phyloP scores from a whole-genome alignment of 1,140 invertebrate species.

The Leptopilina clavipes region DNA sequence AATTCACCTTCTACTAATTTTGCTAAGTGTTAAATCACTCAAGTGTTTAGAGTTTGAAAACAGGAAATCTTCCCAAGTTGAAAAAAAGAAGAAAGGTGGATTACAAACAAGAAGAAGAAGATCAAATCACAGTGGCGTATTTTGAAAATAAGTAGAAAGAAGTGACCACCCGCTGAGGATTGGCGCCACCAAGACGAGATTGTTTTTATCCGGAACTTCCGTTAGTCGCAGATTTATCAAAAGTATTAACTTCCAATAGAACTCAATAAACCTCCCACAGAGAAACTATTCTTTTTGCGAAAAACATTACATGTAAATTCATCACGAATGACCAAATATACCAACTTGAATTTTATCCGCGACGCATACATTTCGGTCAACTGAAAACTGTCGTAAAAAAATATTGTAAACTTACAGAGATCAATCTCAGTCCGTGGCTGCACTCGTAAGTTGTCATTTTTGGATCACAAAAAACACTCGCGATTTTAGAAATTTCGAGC shows the following conservation, averaged over 20 bases:
- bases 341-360: too few relatives aligned
- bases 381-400: too few relatives aligned
- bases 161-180: neutral
- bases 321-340: too few relatives aligned
- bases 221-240: constrained; percentile 46
- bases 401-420: too few relatives aligned
- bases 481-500: too few relatives aligned
- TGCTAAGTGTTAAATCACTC: neutral
- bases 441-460: too few relatives aligned
- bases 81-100: neutral
- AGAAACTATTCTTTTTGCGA: constrained; percentile 37
- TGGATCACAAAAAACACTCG: too few relatives aligned
- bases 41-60: neutral
- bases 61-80: neutral
- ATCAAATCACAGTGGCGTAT: neutral
- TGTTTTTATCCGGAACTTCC: constrained; percentile 41
- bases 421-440: too few relatives aligned
- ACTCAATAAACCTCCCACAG: constrained; percentile 42
- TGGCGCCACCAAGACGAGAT: constrained; percentile 23
- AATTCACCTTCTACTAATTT: neutral
- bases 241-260: constrained; percentile 39
- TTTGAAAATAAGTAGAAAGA: constrained; percentile 7
- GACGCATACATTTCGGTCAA: too few relatives aligned
- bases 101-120: constrained; percentile 4
- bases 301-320: constrained; percentile 6